Percentiles rank a stretch among this genome's conserved stretches.
These are phyloP conservation scores for Chelon auratus DNA, from an alignment of 2,797 vertebrate genomes.

Conservation along the genomic window DNA sequence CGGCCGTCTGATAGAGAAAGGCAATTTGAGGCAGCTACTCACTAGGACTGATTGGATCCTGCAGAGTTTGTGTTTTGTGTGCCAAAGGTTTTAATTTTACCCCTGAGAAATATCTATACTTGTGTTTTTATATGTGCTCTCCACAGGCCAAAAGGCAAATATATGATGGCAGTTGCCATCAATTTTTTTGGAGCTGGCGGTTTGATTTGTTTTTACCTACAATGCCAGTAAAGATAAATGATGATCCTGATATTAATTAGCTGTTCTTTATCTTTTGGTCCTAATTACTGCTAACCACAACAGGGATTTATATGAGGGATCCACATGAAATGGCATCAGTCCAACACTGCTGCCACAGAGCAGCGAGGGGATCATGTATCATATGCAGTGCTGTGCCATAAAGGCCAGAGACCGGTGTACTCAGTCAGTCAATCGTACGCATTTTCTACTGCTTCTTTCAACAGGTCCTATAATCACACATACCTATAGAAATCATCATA, in stretches of 20 bases:
- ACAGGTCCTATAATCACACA: not conserved
- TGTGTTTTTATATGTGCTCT: no score
- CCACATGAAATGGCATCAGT: constrained; percentile 15
- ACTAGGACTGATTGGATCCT: not conserved
- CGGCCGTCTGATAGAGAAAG: not conserved
- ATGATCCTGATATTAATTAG: not conserved
- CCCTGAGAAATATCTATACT: no score
- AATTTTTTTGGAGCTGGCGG: not conserved
- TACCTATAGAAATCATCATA: constrained; percentile 7
- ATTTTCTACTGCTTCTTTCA: constrained; percentile 4
- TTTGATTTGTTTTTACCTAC: constrained; percentile 8
- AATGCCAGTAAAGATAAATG: constrained; percentile 3
- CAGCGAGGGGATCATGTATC: constrained; percentile 24
- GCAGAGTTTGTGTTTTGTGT: not conserved
- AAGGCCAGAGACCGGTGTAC: constrained; percentile 7
- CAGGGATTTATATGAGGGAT: constrained; percentile 17
- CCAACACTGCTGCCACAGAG: constrained; percentile 18
- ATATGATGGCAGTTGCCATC: no score
- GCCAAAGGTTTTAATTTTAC: no score
- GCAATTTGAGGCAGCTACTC: not conserved
- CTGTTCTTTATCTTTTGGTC: constrained; percentile 17
- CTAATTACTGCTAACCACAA: constrained; percentile 16
- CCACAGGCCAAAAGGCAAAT: no score
- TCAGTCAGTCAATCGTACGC: constrained; percentile 19
- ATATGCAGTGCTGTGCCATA: not conserved